Conservation (phyloP, 1,140 invertebrate genomes). For the Dreissena polymorpha region DNA sequence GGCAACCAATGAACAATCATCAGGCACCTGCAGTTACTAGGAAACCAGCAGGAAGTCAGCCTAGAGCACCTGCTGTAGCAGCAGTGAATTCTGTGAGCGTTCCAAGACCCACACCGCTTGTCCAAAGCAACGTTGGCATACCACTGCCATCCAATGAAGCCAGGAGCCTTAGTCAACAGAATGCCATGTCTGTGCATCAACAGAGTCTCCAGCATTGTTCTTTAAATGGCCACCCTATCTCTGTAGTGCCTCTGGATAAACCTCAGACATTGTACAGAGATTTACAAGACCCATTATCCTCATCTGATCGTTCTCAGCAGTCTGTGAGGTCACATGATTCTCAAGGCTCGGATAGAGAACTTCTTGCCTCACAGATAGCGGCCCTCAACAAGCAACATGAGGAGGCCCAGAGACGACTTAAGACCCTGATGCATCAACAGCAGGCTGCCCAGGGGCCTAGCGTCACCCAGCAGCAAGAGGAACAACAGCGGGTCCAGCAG, state of each 20-base stretch:
- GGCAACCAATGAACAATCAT: background rate
- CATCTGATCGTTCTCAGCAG: background rate
- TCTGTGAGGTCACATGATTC: slow-evolving; percentile 39
- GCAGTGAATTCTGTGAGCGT: slow-evolving; percentile 64
- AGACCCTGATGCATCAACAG: slow-evolving; percentile 62
- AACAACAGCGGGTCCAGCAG: slow-evolving; percentile 42
- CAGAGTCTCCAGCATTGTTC: background rate
- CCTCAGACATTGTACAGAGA: slow-evolving; percentile 38
- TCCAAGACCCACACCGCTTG: slow-evolving; percentile 68
- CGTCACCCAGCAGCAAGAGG: slow-evolving; percentile 55
- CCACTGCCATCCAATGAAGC: slow-evolving; percentile 20
- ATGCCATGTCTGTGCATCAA: slow-evolving; percentile 23
- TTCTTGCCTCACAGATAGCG: slow-evolving; percentile 68
- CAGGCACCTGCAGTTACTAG: background rate
- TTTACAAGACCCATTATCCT: background rate
- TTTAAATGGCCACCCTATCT: slow-evolving; percentile 1
- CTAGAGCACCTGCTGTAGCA: slow-evolving; percentile 19
- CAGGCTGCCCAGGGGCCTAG: slow-evolving; percentile 37
- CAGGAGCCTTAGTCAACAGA: slow-evolving; percentile 19
- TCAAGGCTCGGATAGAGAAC: slow-evolving; percentile 50
- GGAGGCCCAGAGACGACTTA: slow-evolving; percentile 69
- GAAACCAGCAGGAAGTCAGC: background rate
- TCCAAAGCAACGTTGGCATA: slow-evolving; percentile 68
- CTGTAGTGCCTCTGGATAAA: slow-evolving; percentile 28
- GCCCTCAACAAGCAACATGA: slow-evolving; percentile 72